Conservation (phyloP, 2,888 invertebrate genomes). For the Boloria euphrosyne region DNA sequence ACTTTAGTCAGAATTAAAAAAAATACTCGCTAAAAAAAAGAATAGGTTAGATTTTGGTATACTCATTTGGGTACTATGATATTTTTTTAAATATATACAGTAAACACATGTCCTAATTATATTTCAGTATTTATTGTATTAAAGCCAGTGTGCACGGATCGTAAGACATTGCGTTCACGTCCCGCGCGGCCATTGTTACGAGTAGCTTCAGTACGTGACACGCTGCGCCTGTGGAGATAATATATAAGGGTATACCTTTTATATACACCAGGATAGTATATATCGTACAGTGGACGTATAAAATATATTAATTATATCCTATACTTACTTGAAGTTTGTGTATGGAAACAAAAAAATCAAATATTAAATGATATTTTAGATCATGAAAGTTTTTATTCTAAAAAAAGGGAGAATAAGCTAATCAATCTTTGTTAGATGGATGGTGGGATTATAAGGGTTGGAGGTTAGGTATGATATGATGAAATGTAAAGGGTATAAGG, state of each 20-base stretch:
- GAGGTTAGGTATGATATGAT: no score
- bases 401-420: no score
- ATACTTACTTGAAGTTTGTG: no score
- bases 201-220: constrained; percentile 37
- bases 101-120: background rate
- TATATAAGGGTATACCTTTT: constrained; percentile 16
- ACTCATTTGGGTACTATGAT: background rate
- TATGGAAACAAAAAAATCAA: background rate
- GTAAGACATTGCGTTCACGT: constrained; percentile 44
- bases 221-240: constrained; percentile 22
- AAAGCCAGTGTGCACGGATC: constrained; percentile 17
- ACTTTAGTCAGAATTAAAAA: no score
- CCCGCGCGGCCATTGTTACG: constrained; percentile 47
- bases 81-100: background rate
- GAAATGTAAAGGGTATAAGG: no score
- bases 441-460: no score
- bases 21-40: no score
- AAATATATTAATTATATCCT: constrained; percentile 11
- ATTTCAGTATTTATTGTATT: constrained; percentile 15
- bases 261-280: constrained; percentile 5
- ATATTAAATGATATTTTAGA: no score
- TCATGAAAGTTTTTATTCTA: no score
- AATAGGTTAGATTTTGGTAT: background rate
- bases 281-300: constrained; percentile 36
- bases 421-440: no score